Conservation (phyloP, 64 coral and sea anemone genomes). For the Hydrozoanthus tunicans region DNA sequence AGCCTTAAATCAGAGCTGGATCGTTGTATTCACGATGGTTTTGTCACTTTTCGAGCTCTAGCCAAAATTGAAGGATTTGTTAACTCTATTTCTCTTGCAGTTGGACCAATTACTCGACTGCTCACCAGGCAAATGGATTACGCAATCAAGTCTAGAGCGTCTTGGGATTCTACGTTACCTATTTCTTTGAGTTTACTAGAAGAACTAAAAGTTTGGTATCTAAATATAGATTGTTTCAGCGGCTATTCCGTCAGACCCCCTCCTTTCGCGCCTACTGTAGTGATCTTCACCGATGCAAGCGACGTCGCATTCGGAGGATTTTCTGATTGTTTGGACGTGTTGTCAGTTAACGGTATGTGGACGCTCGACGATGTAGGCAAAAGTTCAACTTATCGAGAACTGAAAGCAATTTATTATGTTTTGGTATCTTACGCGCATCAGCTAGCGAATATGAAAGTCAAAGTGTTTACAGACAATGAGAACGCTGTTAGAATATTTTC, state of each 20-base stretch:
- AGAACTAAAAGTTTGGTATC: background rate
- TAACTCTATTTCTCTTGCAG: conserved; percentile 51
- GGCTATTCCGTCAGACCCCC: no score
- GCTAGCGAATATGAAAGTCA: conserved; percentile 37
- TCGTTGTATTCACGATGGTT: conserved; percentile 17
- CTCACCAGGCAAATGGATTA: conserved; percentile 67
- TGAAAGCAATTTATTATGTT: conserved; percentile 54
- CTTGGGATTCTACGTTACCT: background rate
- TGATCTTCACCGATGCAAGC: no score
- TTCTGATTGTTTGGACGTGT: no score
- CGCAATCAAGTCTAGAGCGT: conserved; percentile 57
- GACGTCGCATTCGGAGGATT: no score
- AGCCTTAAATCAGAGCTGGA: conserved; percentile 60
- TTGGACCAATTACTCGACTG: conserved; percentile 58
- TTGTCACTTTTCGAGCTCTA: background rate
- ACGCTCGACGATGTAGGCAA: no score
- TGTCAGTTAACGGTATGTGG: no score
- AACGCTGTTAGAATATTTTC: conserved; percentile 40
- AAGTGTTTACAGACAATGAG: conserved; percentile 34
- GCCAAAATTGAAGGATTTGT: conserved; percentile 55
- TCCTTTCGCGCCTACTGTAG: no score
- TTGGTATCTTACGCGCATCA: conserved; percentile 24
- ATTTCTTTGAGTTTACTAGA: background rate
- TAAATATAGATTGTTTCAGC: background rate
- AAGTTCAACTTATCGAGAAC: no score